Percentiles rank a stretch among this genome's conserved stretches.
These are phyloP conservation scores for Psephotus haematonotus DNA, from an alignment of 2,113 vertebrate species.

Conservation along the genomic window DNA sequence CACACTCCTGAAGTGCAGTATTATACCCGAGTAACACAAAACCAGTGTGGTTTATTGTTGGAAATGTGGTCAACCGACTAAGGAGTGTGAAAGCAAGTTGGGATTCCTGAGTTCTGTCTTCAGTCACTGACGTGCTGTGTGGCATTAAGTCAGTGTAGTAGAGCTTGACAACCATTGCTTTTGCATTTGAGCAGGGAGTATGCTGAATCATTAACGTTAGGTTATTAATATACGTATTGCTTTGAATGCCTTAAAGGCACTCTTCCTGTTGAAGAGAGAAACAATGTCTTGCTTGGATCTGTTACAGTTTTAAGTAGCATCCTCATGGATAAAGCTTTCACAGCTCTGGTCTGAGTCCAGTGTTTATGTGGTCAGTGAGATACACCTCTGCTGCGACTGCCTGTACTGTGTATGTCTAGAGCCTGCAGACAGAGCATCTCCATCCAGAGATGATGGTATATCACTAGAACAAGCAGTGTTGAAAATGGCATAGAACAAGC, in stretches of 20 bases:
- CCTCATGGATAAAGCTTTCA: background rate
- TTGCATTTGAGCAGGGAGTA: background rate
- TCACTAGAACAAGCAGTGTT: background rate
- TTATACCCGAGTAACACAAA: background rate
- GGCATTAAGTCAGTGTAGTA: background rate
- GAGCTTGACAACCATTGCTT: background rate
- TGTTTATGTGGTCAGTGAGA: background rate
- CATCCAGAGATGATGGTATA: background rate
- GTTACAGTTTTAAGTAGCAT: background rate
- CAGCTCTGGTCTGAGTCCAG: background rate
- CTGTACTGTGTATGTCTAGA: background rate
- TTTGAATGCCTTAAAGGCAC: background rate
- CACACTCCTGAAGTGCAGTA: background rate
- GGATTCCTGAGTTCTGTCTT: background rate
- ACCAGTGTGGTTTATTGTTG: slow-evolving; percentile 8
- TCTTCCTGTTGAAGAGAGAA: background rate
- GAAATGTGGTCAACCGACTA: background rate
- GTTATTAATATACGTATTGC: background rate
- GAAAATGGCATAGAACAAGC: background rate
- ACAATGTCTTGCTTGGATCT: background rate
- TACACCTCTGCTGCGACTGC: background rate
- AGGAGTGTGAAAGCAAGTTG: background rate
- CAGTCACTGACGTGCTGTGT: background rate
- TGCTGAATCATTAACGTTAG: background rate
- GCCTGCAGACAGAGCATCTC: background rate